Conservation (phyloP, 1,140 invertebrate genomes). For the Rhynchophorus ferrugineus region DNA sequence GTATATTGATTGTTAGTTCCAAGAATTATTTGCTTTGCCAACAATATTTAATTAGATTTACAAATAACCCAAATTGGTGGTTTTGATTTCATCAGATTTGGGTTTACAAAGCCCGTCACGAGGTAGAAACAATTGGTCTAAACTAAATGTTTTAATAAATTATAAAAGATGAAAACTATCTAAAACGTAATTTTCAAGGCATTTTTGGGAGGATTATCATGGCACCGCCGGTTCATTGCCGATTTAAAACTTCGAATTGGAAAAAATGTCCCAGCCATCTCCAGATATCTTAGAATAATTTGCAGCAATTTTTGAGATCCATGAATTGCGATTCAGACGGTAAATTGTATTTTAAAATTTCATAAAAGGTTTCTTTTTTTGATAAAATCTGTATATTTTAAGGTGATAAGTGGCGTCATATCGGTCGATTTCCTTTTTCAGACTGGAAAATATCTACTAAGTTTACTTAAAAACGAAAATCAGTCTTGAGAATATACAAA, state of each 20-base stretch:
- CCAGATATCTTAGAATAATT: neutral
- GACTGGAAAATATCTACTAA: neutral
- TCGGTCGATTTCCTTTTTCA: neutral
- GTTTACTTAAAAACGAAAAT: constrained; percentile 2
- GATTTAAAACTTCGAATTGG: neutral
- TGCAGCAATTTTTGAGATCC: constrained; percentile 1
- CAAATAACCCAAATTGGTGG: no score
- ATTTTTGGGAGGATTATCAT: neutral
- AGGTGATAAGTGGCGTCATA: neutral
- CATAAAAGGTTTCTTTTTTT: neutral
- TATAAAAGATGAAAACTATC: constrained; percentile 6
- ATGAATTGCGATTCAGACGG: neutral
- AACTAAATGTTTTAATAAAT: constrained; percentile 1
- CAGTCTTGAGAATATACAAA: constrained; percentile 10
- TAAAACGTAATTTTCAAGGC: constrained; percentile 11
- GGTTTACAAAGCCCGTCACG: no score
- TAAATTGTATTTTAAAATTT: neutral
- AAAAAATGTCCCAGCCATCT: neutral
- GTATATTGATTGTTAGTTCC: no score
- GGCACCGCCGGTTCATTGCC: neutral
- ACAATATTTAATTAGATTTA: no score
- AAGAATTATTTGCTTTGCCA: no score
- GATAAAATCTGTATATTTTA: neutral
- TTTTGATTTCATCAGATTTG: no score
- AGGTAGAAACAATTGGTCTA: no score